Conservation (phyloP, 2,888 invertebrate genomes). For the Invenusta paracnida region DNA sequence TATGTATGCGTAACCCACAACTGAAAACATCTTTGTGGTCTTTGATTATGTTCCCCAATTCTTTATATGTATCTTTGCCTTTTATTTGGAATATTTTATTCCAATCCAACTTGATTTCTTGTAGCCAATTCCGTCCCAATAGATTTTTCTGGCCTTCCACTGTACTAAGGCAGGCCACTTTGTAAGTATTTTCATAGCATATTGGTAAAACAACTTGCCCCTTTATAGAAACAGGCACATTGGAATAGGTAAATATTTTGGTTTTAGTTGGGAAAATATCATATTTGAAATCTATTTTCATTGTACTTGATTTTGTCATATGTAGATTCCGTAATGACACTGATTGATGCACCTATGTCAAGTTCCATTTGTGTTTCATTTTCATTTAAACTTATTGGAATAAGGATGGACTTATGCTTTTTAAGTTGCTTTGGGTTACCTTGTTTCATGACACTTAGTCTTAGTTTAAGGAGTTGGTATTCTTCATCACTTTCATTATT, state of each 20-base stretch:
- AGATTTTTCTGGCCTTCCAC: neutral
- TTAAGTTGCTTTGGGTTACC: neutral
- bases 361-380: neutral
- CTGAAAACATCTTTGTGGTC: neutral
- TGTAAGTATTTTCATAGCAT: neutral
- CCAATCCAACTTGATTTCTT: slow-evolving; percentile 25
- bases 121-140: slow-evolving; percentile 4
- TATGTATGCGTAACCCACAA: neutral
- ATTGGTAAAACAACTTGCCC: neutral
- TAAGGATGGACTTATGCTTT: neutral
- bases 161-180: neutral
- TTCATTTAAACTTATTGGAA: slow-evolving; percentile 12
- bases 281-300: neutral
- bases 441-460: neutral
- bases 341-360: slow-evolving; percentile 9
- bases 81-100: neutral
- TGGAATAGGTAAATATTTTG: neutral
- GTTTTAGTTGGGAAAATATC: neutral
- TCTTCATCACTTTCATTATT: neutral
- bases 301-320: neutral
- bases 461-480: neutral
- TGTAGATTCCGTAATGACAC: neutral
- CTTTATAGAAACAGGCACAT: neutral
- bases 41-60: neutral
- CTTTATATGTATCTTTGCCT: neutral